phyloP scores from a whole-genome alignment of 2,797 vertebrate species.

The Clarias platycephalus region DNA sequence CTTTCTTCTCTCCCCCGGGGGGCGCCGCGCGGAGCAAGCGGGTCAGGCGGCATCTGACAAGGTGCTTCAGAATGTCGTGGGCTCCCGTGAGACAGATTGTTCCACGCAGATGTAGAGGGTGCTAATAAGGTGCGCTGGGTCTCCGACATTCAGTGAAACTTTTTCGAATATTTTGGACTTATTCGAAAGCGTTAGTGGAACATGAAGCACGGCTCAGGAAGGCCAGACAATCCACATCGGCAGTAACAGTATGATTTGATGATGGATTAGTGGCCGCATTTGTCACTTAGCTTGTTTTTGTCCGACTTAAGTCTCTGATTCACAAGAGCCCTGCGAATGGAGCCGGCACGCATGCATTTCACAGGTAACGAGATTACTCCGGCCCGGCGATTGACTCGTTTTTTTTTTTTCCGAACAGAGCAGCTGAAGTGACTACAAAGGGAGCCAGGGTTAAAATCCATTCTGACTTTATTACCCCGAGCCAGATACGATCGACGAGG shows the following conservation, averaged over 20 bases:
- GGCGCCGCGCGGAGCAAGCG: constrained; percentile 66
- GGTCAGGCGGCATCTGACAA: constrained; percentile 76
- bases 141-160: constrained; percentile 4
- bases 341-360: constrained; percentile 91
- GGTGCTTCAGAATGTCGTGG: constrained; percentile 83
- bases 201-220: background rate
- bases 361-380: constrained; percentile 95
- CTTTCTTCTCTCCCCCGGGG: constrained; percentile 60
- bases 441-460: constrained; percentile 77
- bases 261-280: constrained; percentile 27
- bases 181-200: background rate
- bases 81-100: constrained; percentile 81
- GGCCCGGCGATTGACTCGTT: constrained; percentile 95
- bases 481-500: constrained; percentile 71
- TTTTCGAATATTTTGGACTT: background rate
- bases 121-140: constrained; percentile 58
- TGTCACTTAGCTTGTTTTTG: constrained; percentile 45
- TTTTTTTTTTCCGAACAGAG: constrained; percentile 69
- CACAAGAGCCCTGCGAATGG: constrained; percentile 87
- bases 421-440: constrained; percentile 84
- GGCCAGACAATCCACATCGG: background rate
- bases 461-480: constrained; percentile 93
- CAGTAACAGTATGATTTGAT: constrained; percentile 9
- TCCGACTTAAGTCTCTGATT: constrained; percentile 62
- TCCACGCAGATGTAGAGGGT: constrained; percentile 70